phyloP scores from a whole-genome alignment of 35 echinoderm and acorn worm genomes.

The Lytechinus pictus region DNA sequence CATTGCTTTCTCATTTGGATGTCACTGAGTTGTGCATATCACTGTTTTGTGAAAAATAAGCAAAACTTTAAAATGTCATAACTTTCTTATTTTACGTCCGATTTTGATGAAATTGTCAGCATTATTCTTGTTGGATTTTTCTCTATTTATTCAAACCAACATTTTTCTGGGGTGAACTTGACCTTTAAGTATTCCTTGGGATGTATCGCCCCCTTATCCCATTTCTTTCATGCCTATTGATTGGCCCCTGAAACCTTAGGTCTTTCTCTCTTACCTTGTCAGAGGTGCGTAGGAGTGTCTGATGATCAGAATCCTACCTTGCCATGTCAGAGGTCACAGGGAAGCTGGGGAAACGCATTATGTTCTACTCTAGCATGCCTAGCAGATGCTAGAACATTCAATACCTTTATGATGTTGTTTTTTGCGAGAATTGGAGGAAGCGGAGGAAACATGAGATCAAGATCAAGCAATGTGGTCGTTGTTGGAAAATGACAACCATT shows the following conservation, averaged over 20 bases:
- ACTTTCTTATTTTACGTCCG: too few relatives aligned
- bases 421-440: background rate
- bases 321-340: background rate
- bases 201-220: background rate
- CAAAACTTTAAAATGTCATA: too few relatives aligned
- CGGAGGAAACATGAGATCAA: background rate
- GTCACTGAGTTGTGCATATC: too few relatives aligned
- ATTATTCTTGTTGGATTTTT: too few relatives aligned
- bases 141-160: too few relatives aligned
- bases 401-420: background rate
- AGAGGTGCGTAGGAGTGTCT: background rate
- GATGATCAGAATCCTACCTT: background rate
- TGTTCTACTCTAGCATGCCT: background rate
- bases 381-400: background rate
- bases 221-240: background rate
- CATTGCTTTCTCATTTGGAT: too few relatives aligned
- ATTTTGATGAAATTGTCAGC: too few relatives aligned
- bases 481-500: background rate
- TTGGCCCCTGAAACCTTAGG: background rate
- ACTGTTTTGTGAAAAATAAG: too few relatives aligned
- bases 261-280: background rate
- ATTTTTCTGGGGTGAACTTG: too few relatives aligned
- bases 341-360: background rate
- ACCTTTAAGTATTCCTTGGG: too few relatives aligned
- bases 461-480: background rate